Conservation (phyloP, 2,797 vertebrate species). For the Labroides dimidiatus region DNA sequence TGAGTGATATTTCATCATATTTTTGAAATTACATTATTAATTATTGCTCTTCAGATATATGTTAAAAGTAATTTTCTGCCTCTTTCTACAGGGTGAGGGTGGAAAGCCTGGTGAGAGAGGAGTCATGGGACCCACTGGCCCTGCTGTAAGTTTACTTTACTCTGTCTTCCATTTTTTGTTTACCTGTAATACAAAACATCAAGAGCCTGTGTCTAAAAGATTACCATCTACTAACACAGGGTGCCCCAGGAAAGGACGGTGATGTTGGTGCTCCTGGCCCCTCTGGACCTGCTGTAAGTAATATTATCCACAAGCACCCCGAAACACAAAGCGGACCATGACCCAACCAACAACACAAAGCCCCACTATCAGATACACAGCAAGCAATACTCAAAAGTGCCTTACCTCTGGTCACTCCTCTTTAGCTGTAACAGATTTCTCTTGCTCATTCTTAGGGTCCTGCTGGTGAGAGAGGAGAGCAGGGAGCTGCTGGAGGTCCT, state of each 20-base stretch:
- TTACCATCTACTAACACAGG: slow-evolving; percentile 65
- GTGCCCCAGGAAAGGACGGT: slow-evolving; percentile 95
- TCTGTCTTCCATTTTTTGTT: neutral
- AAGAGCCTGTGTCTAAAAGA: slow-evolving; percentile 24
- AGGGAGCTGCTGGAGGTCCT: slow-evolving; percentile 87
- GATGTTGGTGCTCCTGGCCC: slow-evolving; percentile 92
- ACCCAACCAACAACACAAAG: neutral
- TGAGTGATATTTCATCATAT: slow-evolving; percentile 73
- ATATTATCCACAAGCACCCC: neutral
- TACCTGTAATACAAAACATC: neutral
- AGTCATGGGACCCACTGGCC: slow-evolving; percentile 84
- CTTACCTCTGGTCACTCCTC: neutral
- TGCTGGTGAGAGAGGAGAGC: slow-evolving; percentile 96
- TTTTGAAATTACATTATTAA: no score
- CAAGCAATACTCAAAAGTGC: neutral
- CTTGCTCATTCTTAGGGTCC: slow-evolving; percentile 54
- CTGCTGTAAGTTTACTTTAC: slow-evolving; percentile 82
- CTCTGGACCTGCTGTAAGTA: slow-evolving; percentile 91
- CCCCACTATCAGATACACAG: neutral
- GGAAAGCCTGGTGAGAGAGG: slow-evolving; percentile 96
- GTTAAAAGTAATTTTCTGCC: slow-evolving; percentile 6
- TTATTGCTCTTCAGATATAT: neutral
- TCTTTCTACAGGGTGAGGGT: slow-evolving; percentile 86
- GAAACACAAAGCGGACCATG: neutral
- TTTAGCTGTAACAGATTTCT: slow-evolving; percentile 17